Conservation (phyloP, 2,888 invertebrate genomes). For the Cryptops parisi region DNA sequence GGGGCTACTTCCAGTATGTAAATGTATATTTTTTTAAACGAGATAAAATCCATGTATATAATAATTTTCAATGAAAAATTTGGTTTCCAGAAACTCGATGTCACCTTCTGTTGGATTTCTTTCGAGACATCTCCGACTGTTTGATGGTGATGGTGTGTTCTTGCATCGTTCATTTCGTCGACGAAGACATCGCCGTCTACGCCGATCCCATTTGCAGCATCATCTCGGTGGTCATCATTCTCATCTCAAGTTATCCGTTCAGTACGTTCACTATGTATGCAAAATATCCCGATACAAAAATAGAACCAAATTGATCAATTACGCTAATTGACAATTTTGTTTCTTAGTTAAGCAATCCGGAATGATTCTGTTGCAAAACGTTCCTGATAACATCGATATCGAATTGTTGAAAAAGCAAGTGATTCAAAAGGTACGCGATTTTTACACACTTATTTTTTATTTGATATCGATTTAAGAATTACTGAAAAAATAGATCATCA, state of each 20-base stretch:
- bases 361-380: slow-evolving; percentile 76
- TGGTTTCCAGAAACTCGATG: no score
- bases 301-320: not conserved
- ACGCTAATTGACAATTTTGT: slow-evolving; percentile 9
- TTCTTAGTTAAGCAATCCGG: slow-evolving; percentile 73
- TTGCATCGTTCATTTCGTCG: slow-evolving; percentile 41
- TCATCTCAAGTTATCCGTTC: slow-evolving; percentile 63
- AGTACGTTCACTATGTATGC: slow-evolving; percentile 41
- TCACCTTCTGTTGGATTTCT: slow-evolving; percentile 8
- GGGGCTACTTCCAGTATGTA: no score
- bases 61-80: no score
- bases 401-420: slow-evolving; percentile 49
- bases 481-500: no score
- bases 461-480: no score
- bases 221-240: slow-evolving; percentile 51
- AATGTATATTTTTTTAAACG: no score
- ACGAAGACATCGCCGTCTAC: slow-evolving; percentile 46
- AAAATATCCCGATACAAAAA: slow-evolving; percentile 7
- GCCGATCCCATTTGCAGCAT: slow-evolving; percentile 62
- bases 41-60: no score
- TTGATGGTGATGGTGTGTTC: slow-evolving; percentile 57
- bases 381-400: slow-evolving; percentile 74
- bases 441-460: no score
- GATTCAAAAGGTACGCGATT: slow-evolving; percentile 23
- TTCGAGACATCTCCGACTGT: slow-evolving; percentile 39